Percentiles rank a stretch among this genome's conserved stretches.
These are phyloP conservation scores for Coluber constrictor DNA, from an alignment of 2,797 vertebrate species.

Conservation along the genomic window DNA sequence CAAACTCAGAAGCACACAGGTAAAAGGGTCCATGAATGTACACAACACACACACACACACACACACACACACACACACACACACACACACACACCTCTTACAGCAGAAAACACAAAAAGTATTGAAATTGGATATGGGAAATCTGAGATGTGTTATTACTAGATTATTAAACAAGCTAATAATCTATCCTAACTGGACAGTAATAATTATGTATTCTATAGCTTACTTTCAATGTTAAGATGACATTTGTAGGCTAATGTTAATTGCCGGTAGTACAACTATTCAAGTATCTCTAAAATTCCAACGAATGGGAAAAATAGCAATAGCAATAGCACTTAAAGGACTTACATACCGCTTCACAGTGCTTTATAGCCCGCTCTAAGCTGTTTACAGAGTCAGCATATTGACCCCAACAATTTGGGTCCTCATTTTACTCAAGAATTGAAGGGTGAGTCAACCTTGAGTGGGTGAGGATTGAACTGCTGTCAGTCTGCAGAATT, in stretches of 20 bases:
- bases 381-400: no score
- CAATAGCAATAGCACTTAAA: neutral
- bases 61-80: neutral
- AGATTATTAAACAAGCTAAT: neutral
- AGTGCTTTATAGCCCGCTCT: neutral
- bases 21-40: neutral
- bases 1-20: neutral
- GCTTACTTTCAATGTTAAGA: neutral
- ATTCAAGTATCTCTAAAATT: neutral
- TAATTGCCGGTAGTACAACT: neutral
- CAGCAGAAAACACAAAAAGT: neutral
- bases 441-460: neutral
- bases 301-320: neutral
- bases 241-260: neutral
- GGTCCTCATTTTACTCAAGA: neutral
- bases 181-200: neutral
- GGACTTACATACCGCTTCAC: neutral
- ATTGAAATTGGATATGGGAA: neutral
- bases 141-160: neutral
- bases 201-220: neutral
- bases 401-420: neutral
- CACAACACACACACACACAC: neutral
- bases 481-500: neutral
- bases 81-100: neutral
- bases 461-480: neutral